Base-by-base conservation (phyloP, 2,797 vertebrate genomes). In the Agapornis canus region DNA sequence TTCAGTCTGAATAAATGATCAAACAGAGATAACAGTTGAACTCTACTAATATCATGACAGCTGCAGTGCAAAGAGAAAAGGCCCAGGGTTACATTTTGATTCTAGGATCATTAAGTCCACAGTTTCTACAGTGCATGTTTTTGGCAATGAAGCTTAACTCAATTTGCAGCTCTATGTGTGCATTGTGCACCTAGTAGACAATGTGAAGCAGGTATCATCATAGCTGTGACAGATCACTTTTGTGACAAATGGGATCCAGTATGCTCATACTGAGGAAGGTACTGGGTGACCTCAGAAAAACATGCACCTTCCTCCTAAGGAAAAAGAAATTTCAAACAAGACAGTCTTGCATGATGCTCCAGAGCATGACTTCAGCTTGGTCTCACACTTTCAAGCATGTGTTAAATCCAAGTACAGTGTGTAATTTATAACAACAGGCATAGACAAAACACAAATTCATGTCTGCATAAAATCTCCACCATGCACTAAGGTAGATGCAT, bases 171-270 rank as follows among this genome's bases (percentile, higher is more conserved):
- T 63, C n/a, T 39, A 1, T 49, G 9, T 68, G 35, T n/a, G 5
- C 4, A 1, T 20, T 2, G 0, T 49, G 12, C n/a, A 45, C 43
- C 16, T 68, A 69, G 23, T 5, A 86, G 21, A 9, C n/a, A 69
- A 51, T 12, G 12, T 57, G 61, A 69, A 57, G 17, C 10, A 29
- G 20, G 23, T 63, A 18, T 35, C 48, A 43, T 56, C 43, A 43
- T 26, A 57, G 23, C 10, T 70, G n/a, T 23, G 27, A 42, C 26
- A 60, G n/a, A 32, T 56, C 52, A 10, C 15, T 81, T 57, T 29
- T 6, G 5, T 31, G 43, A 45, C 5, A 70, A 49, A 27, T 20
- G 25, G 8, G 47, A 45, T 61, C 25, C 51, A 52, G 31, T 60
- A 37, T 0, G 1, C 3, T 60, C 5, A 71, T 18, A 43, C 31